Conservation (phyloP, 2,888 invertebrate species). For the Erebia palarica region DNA sequence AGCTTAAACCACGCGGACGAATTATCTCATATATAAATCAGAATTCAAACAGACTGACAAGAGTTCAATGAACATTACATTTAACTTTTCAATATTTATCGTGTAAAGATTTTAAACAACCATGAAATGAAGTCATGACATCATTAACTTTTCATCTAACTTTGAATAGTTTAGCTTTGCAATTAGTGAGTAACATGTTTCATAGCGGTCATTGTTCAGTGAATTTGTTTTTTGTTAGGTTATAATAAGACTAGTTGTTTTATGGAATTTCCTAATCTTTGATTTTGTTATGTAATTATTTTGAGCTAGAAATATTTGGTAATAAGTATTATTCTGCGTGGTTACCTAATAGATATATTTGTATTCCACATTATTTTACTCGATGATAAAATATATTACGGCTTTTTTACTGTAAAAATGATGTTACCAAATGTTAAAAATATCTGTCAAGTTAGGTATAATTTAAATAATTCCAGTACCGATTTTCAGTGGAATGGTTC, state of each 20-base stretch:
- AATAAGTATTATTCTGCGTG: too few species aligned
- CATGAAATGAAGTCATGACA: constrained; percentile 4
- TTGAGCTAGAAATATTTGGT: too few species aligned
- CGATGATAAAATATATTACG: too few species aligned
- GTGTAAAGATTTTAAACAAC: constrained; percentile 1
- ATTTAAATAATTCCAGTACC: not conserved
- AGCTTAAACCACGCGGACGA: too few species aligned
- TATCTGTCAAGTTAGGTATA: not conserved
- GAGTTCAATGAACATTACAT: not conserved
- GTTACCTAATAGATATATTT: too few species aligned
- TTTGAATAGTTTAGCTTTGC: not conserved
- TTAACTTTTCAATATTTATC: not conserved
- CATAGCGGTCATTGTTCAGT: not conserved
- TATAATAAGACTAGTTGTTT: not conserved
- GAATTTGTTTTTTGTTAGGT: not conserved
- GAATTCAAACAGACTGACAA: not conserved
- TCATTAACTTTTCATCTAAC: not conserved
- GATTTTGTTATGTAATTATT: too few species aligned
- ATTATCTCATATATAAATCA: not conserved
- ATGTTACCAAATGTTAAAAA: not conserved
- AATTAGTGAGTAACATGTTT: constrained; percentile 7
- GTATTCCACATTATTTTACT: too few species aligned
- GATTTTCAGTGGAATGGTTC: constrained; percentile 15
- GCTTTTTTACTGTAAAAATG: not conserved
- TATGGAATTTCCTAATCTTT: not conserved